phyloP scores from a whole-genome alignment of 2,888 invertebrate species.

The Brenthis ino region DNA sequence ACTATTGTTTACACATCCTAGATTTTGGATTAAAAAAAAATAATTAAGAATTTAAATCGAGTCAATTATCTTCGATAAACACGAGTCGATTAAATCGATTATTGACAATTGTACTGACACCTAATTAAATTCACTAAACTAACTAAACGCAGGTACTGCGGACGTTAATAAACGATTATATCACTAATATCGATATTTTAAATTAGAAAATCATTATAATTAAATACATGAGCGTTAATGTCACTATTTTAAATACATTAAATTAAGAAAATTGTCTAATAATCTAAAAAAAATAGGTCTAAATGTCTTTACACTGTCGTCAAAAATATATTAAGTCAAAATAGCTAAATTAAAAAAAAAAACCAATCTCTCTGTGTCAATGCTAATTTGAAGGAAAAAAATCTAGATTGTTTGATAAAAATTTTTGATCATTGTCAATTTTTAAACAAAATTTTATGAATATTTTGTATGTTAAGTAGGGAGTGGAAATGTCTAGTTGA shows the following conservation, averaged over 20 bases:
- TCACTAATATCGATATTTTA: slow-evolving; percentile 4
- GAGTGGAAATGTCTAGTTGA: no score
- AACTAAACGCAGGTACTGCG: slow-evolving; percentile 27
- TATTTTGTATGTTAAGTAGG: no score
- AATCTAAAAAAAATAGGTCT: background rate
- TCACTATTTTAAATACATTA: slow-evolving; percentile 11
- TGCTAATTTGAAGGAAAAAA: background rate
- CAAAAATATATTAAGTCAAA: background rate
- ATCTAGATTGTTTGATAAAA: background rate
- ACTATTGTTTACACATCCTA: no score
- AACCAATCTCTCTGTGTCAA: no score
- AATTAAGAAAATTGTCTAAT: background rate
- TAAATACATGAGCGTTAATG: background rate
- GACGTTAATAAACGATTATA: slow-evolving; percentile 9
- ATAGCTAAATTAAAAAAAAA: background rate
- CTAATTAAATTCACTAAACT: slow-evolving; percentile 5
- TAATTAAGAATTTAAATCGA: no score
- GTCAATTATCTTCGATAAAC: background rate
- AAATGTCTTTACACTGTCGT: slow-evolving; percentile 5
- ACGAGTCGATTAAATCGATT: slow-evolving; percentile 13
- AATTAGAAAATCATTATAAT: background rate
- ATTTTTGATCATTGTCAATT: no score
- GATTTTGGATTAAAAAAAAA: no score
- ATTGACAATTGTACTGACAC: background rate
- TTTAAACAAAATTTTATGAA: no score